phyloP scores from a whole-genome alignment of 2,797 vertebrate genomes.

The Naso thynnoides region DNA sequence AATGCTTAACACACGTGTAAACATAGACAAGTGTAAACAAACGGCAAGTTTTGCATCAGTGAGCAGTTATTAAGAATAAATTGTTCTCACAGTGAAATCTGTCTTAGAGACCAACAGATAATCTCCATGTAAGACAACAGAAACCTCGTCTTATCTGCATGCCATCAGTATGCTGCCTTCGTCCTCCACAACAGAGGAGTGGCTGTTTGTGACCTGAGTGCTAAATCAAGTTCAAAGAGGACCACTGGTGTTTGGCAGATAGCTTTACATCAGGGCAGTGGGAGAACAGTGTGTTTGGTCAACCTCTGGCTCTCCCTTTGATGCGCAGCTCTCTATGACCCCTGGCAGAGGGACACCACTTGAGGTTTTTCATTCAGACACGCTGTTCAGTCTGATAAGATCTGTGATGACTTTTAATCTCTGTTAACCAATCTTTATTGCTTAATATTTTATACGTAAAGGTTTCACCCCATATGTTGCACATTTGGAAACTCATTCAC shows the following conservation, averaged over 20 bases:
- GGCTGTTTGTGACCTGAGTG: constrained; percentile 84
- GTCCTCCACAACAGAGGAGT: constrained; percentile 80
- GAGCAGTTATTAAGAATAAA: constrained; percentile 20
- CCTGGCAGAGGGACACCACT: constrained; percentile 63
- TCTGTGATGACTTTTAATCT: constrained; percentile 30
- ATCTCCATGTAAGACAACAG: constrained; percentile 72
- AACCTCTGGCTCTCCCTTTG: constrained; percentile 82
- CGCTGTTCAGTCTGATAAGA: constrained; percentile 52
- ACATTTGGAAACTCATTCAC: constrained; percentile 15
- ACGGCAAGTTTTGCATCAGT: constrained; percentile 6
- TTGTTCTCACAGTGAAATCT: constrained; percentile 25
- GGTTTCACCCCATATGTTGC: background rate
- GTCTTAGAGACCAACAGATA: constrained; percentile 44
- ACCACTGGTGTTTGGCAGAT: constrained; percentile 84
- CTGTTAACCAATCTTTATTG: constrained; percentile 13
- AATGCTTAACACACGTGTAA: background rate
- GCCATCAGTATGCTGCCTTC: constrained; percentile 82
- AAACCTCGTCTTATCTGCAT: constrained; percentile 77
- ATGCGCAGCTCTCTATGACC: constrained; percentile 78
- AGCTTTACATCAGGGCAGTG: constrained; percentile 87
- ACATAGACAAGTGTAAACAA: background rate
- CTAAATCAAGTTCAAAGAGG: constrained; percentile 95
- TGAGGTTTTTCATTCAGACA: constrained; percentile 49
- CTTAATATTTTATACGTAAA: background rate
- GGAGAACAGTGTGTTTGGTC: constrained; percentile 82